Base-by-base conservation (phyloP, 2,113 vertebrate species). In the Colistium nudipinnis region DNA sequence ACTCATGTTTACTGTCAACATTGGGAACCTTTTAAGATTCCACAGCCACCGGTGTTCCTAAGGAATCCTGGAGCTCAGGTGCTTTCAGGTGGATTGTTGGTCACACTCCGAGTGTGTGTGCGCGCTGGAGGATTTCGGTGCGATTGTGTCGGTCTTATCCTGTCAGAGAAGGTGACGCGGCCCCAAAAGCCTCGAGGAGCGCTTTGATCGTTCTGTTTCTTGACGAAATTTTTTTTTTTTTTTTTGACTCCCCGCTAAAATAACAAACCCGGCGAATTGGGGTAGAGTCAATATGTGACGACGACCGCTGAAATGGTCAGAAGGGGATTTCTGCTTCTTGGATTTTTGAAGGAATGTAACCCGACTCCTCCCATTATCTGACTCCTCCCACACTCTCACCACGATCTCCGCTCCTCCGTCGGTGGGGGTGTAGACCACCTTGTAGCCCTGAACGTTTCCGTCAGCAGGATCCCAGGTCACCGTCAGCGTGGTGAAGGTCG, bases 361-460 rank as follows among this genome's bases (percentile, higher is more conserved):
- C n/a, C n/a, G n/a, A n/a, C n/a, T n/a, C n/a, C n/a, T n/a, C n/a
- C n/a, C n/a, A n/a, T n/a, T n/a, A n/a, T n/a, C n/a, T n/a, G n/a
- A n/a, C n/a, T n/a, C n/a, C n/a, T n/a, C n/a, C n/a, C 2, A 53
- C 0, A 30, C 31, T 44, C 81, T 74, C 91, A 98, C 97, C 94
- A 93, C 87, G 70, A 97, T 92, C 78, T 98, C 96, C 76, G 87
- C 53, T 13, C 94, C 95, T 53, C 96, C 96, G 2, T 89, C 78
- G 1, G 81, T 76, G 1, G 96, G 96, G 4, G 78, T 25, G 28
- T 98, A 98, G 81, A 95, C 90, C 3, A 99, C 90, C 70, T 96
- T 97, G 90, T 99, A 99, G 17, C 96, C 96, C 7, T 98, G 96
- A 24, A 97, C 96, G 68, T 92, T 97, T 7, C 98, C 96, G 31